Conservation (phyloP, 2,888 invertebrate genomes). For the Anthophora plumipes region DNA sequence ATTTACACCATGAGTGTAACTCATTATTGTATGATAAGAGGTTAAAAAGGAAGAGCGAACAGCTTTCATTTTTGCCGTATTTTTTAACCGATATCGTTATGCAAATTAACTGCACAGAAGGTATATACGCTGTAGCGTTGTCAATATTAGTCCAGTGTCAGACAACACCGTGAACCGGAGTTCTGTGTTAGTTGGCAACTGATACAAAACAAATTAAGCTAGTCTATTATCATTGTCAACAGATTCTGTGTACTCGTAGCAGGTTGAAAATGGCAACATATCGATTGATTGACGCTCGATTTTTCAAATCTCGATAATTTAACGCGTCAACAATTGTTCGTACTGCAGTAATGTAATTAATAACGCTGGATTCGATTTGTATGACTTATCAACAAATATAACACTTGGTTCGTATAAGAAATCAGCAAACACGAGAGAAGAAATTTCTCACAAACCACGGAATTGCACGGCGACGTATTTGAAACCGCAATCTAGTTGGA, state of each 20-base stretch:
- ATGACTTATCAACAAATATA: background rate
- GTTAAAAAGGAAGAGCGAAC: too few species aligned
- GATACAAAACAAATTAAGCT: constrained; percentile 17
- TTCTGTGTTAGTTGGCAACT: constrained; percentile 11
- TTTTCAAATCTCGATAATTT: background rate
- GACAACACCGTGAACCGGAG: constrained; percentile 17
- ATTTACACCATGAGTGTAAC: too few species aligned
- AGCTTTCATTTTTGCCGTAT: too few species aligned
- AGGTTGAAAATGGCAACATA: background rate
- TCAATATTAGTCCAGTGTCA: constrained; percentile 20
- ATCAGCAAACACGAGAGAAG: too few species aligned
- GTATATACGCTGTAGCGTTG: background rate
- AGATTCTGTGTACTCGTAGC: background rate
- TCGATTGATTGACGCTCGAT: too few species aligned
- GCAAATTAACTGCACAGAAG: background rate
- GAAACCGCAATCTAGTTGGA: constrained; percentile 9
- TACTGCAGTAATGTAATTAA: too few species aligned
- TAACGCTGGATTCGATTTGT: background rate
- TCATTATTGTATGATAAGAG: too few species aligned
- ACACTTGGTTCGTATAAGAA: background rate
- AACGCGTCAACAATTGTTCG: too few species aligned
- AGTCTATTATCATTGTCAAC: constrained; percentile 9
- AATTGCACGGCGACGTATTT: background rate
- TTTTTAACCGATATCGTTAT: background rate
- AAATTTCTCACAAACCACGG: background rate